These are phyloP conservation scores for Chrysopa pallens DNA, from an alignment of 1,140 invertebrate species.

Conservation along the genomic window DNA sequence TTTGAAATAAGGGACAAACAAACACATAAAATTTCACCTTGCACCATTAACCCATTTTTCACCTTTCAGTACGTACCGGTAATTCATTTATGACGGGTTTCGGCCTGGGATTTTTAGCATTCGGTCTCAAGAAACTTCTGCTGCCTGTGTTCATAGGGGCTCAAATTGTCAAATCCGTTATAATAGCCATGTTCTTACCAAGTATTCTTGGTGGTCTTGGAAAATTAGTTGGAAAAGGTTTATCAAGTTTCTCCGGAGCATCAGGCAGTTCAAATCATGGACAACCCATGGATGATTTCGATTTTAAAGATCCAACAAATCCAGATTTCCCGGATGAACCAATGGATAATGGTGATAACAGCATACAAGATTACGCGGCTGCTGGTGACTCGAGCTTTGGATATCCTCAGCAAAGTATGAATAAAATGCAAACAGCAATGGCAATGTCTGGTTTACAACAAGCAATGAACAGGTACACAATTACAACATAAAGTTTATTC, in stretches of 20 bases:
- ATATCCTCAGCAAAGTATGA: constrained; percentile 3
- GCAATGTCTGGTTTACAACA: constrained; percentile 12
- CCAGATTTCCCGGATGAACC: constrained; percentile 2
- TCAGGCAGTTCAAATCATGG: constrained; percentile 25
- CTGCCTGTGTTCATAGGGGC: constrained; percentile 56
- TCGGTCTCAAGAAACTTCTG: constrained; percentile 61
- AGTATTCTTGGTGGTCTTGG: constrained; percentile 63
- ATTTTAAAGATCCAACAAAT: constrained; percentile 38
- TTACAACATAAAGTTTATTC: too few species aligned
- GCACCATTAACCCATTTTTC: constrained; percentile 15
- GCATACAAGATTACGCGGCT: not conserved
- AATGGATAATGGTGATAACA: not conserved
- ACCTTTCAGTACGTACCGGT: constrained; percentile 17
- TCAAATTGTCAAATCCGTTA: constrained; percentile 59
- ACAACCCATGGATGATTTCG: constrained; percentile 36
- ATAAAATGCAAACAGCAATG: not conserved
- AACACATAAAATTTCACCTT: constrained; percentile 28
- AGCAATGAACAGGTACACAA: constrained; percentile 7
- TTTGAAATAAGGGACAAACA: constrained; percentile 25
- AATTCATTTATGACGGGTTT: constrained; percentile 48
- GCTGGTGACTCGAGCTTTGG: constrained; percentile 3
- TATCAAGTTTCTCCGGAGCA: constrained; percentile 25
- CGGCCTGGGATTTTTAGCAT: constrained; percentile 51
- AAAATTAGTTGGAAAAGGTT: constrained; percentile 61
- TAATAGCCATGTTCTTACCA: constrained; percentile 63